These are phyloP conservation scores for Gambelia wislizenii DNA, from an alignment of 2,797 vertebrate genomes.

Conservation along the genomic window DNA sequence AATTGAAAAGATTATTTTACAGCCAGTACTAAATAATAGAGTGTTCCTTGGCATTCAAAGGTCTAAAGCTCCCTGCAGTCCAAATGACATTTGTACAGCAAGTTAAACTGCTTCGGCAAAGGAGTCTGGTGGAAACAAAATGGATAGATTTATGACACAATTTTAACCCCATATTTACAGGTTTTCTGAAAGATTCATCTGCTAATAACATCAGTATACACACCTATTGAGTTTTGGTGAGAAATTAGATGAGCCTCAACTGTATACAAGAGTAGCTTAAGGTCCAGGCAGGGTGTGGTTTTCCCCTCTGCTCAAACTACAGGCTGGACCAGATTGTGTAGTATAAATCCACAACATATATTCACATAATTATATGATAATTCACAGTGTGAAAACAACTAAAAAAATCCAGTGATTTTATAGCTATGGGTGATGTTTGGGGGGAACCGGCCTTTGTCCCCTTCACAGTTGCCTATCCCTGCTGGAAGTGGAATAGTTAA, in stretches of 20 bases:
- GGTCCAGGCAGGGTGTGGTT: no score
- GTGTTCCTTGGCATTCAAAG: conserved; percentile 67
- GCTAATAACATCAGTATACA: not conserved
- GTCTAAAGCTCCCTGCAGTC: conserved; percentile 71
- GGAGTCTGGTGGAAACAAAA: conserved; percentile 41
- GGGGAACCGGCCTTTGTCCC: no score
- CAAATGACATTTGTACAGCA: conserved; percentile 76
- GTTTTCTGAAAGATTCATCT: conserved; percentile 45
- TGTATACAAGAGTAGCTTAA: not conserved
- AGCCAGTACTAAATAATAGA: conserved; percentile 75
- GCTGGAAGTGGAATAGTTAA: not conserved
- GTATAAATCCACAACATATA: no score
- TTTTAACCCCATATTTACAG: conserved; percentile 64
- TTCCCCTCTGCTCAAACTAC: no score
- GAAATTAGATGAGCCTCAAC: not conserved
- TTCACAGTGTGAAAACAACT: no score
- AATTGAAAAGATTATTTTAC: conserved; percentile 77
- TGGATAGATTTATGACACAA: conserved; percentile 64
- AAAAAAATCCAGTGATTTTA: no score
- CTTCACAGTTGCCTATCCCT: no score
- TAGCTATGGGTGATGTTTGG: no score
- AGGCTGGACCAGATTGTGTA: no score
- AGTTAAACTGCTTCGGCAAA: conserved; percentile 63
- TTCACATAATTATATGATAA: no score
- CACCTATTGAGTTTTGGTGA: not conserved